These are phyloP conservation scores for Gulo gulo DNA, from an alignment of 2,113 vertebrate species.

Conservation along the genomic window DNA sequence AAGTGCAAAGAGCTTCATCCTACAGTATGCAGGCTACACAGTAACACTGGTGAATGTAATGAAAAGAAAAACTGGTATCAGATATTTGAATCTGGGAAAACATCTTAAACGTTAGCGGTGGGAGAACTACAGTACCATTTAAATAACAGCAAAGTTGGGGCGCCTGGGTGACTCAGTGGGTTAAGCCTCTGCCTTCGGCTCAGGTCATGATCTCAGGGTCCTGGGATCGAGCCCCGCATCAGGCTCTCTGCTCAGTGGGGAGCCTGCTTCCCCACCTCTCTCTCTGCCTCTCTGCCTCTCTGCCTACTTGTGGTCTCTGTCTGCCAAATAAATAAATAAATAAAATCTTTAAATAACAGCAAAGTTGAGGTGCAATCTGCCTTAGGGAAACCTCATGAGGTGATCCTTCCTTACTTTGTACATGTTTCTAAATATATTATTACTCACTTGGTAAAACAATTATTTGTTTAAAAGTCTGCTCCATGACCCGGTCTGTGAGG, in stretches of 20 bases:
- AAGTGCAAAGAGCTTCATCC: neutral
- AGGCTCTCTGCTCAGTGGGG: too few relatives aligned
- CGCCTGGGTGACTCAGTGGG: too few relatives aligned
- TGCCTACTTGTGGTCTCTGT: too few relatives aligned
- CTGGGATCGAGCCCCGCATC: too few relatives aligned
- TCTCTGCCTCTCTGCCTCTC: too few relatives aligned
- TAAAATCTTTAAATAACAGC: neutral
- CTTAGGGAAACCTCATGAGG: neutral
- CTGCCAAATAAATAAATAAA: too few relatives aligned
- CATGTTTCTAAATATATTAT: neutral
- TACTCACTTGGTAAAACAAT: neutral
- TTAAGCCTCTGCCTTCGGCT: too few relatives aligned
- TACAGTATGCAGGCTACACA: neutral
- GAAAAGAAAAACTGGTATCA: neutral
- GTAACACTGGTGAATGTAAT: neutral
- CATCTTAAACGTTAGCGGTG: neutral
- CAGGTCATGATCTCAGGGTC: too few relatives aligned
- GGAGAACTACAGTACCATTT: neutral
- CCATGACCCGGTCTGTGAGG: neutral
- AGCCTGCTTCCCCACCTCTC: too few relatives aligned
- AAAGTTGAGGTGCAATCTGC: neutral
- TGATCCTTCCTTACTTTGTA: neutral
- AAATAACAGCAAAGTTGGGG: neutral
- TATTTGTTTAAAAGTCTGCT: neutral
- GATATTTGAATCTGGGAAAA: neutral